Evolutionary conservation across 1,140 invertebrate species (phyloP), one percentile per base, ranked within the genome.

Genomic region (Thaumatotibia leucotreta): DNA sequence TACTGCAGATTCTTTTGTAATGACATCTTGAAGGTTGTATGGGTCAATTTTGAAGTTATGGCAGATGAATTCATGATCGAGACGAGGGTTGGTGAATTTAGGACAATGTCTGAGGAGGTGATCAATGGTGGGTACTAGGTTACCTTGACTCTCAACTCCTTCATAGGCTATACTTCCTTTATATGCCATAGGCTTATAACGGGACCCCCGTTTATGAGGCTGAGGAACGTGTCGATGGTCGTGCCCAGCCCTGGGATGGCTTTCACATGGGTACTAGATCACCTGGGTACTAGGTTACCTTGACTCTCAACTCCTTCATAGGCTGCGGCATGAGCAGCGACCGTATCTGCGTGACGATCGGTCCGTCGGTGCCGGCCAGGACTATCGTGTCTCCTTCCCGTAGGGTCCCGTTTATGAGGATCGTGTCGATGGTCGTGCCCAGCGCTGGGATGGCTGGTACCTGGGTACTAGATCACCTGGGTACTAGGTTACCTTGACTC

Each of bases 381-480:
- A 99, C 94, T 86, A 99, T 96, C 0, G 97, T 98, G 75, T 99
- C 98, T 22, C 98, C 97, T 90, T 99, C 98, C 49, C 93, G 93
- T 24, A 99, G 91, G 14, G 93, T 95, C 11, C 99, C 99, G 92
- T 99, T 99, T 33, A 99, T 97, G 62, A 99, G 93, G 89, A 99
- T 99, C 31, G 98, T 97, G 93, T 99, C 99, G 80, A 99, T 98
- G 4, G 99, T 99, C 65, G 98, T 99, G 24, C 99, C 99, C 66
- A 99, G 92, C 52, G 99, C 99, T 33, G 97, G 95, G 76, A 99
- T 96, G 0, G 98, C 98, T 94, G 99, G 99, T 2, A 99, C 98
- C 91, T 92, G 74, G 50, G 29, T 23, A 65, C 54, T 67, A 39
- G 63, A 17, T 52, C 31, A 23, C 14, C 14, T 27, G 10, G n/a